Percentiles rank a stretch among this genome's conserved stretches.
These are phyloP conservation scores for Nesometra sesokonis DNA, from an alignment of 35 echinoderm and acorn worm genomes.

Conservation along the genomic window DNA sequence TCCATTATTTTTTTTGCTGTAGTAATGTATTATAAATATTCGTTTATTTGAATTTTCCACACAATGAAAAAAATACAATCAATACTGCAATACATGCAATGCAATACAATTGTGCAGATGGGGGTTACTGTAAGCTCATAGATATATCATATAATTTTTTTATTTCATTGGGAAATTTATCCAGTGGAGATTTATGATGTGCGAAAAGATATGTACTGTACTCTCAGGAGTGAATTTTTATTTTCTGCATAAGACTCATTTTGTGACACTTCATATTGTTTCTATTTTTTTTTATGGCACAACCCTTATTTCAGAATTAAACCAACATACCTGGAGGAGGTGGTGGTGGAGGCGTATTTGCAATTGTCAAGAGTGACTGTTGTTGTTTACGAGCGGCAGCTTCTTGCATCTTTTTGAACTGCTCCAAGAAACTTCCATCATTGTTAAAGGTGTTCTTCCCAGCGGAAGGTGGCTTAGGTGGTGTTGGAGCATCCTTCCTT, in stretches of 20 bases:
- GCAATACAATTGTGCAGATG: too few species aligned
- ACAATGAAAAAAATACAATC: too few species aligned
- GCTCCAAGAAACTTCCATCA: slow-evolving; percentile 92
- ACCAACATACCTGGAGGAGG: neutral
- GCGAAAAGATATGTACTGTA: neutral
- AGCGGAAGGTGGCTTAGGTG: neutral
- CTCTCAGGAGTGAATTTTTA: neutral
- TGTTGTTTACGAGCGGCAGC: slow-evolving; percentile 6
- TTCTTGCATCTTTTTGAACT: slow-evolving; percentile 78
- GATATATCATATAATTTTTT: neutral
- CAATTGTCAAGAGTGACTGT: neutral
- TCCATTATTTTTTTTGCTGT: too few species aligned
- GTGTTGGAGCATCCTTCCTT: neutral
- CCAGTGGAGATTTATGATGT: neutral
- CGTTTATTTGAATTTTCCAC: too few species aligned
- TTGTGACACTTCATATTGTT: neutral
- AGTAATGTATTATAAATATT: too few species aligned
- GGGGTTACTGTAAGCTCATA: neutral
- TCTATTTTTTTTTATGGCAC: too few species aligned
- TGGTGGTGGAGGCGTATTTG: neutral
- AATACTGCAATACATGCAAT: too few species aligned
- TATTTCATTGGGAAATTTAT: too few species aligned
- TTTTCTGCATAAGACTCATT: neutral
- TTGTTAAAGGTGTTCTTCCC: slow-evolving; percentile 53
- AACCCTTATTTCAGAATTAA: neutral